phyloP scores from a whole-genome alignment of 2,797 vertebrate genomes.

The Ptychobarbus kaznakovi region DNA sequence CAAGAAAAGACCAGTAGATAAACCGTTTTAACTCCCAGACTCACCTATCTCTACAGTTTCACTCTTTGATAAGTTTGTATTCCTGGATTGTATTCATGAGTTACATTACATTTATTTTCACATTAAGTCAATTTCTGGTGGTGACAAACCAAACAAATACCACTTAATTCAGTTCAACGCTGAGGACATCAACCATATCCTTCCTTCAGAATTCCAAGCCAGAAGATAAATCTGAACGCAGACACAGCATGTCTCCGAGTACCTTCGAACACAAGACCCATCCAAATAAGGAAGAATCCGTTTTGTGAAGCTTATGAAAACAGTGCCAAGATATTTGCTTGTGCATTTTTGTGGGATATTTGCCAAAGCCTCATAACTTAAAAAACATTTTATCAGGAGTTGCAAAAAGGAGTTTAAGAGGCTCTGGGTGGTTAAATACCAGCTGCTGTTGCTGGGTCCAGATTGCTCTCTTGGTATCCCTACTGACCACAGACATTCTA shows the following conservation, averaged over 20 bases:
- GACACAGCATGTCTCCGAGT: conserved; percentile 54
- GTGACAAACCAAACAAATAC: not conserved
- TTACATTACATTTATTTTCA: not conserved
- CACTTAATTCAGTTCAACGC: conserved; percentile 43
- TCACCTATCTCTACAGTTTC: conserved; percentile 44
- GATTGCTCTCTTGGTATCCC: conserved; percentile 23
- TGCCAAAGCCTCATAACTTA: conserved; percentile 56
- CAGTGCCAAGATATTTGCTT: conserved; percentile 70
- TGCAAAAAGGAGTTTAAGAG: conserved; percentile 4
- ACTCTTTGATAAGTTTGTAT: conserved; percentile 25
- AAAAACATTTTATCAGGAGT: not conserved
- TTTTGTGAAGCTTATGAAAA: conserved; percentile 63
- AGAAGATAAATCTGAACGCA: conserved; percentile 61
- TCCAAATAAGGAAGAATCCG: conserved; percentile 76
- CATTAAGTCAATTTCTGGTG: not conserved
- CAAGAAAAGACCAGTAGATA: conserved; percentile 61
- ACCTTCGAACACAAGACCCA: conserved; percentile 31
- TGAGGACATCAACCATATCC: conserved; percentile 17
- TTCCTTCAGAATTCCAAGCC: conserved; percentile 31
- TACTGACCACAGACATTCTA: conserved; percentile 54
- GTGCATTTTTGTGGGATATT: conserved; percentile 73
- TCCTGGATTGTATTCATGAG: not conserved
- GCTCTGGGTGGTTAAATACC: conserved; percentile 22
- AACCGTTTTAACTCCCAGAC: conserved; percentile 38
- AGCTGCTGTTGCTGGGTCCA: conserved; percentile 20